Conservation (phyloP, 2,113 vertebrate species). For the Gymnorhina tibicen region DNA sequence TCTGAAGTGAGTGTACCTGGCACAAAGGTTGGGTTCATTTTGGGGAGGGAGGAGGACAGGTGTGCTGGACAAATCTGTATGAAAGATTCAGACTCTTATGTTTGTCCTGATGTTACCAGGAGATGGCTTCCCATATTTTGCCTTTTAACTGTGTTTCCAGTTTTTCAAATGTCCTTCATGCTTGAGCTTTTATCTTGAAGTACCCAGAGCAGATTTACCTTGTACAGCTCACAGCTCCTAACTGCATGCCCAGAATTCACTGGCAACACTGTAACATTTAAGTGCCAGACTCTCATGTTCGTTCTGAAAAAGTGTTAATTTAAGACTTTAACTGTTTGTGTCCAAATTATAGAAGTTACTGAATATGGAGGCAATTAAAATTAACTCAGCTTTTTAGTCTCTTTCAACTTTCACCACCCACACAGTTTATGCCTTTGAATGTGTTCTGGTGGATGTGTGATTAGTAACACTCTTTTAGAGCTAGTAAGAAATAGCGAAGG, state of each 20-base stretch:
- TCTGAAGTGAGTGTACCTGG: conserved; percentile 83
- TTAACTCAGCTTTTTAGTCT: background rate
- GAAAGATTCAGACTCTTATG: background rate
- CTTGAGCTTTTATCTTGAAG: background rate
- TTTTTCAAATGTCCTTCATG: background rate
- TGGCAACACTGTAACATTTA: background rate
- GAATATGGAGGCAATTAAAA: background rate
- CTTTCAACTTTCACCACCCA: background rate
- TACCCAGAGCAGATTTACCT: background rate
- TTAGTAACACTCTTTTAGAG: background rate
- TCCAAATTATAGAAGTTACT: background rate
- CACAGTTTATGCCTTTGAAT: background rate
- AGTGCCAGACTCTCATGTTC: background rate
- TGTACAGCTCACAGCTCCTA: background rate
- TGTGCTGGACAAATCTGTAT: background rate
- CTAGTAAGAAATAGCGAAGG: background rate
- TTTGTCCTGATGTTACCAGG: background rate
- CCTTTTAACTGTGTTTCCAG: background rate
- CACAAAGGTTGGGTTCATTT: background rate
- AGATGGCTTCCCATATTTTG: background rate
- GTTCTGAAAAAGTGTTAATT: background rate
- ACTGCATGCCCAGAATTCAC: background rate
- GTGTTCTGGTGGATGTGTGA: background rate
- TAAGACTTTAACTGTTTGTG: background rate
- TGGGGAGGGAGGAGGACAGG: background rate